Conservation (phyloP, 1,140 invertebrate genomes). For the Nasonia longicornis region DNA sequence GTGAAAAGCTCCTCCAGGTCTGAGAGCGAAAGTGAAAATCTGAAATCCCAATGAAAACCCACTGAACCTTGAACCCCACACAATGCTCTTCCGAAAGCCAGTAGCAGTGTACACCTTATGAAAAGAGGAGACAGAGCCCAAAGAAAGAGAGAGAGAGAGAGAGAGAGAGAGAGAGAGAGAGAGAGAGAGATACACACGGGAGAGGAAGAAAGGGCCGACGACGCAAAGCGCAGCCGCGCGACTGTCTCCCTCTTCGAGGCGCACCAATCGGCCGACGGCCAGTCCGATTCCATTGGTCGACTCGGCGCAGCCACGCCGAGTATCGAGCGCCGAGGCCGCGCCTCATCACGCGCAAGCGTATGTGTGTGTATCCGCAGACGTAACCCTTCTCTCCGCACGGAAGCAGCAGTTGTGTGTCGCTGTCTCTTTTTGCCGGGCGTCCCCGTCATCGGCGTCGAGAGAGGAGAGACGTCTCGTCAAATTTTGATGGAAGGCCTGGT, state of each 20-base stretch:
- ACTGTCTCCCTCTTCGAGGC: conserved; percentile 27
- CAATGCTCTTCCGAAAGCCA: background rate
- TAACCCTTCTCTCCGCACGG: background rate
- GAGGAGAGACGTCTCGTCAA: background rate
- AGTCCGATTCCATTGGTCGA: conserved; percentile 58
- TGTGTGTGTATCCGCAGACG: background rate
- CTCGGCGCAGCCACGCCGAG: conserved; percentile 24
- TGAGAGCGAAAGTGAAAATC: background rate
- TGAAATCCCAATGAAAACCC: background rate
- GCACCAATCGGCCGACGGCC: conserved; percentile 61
- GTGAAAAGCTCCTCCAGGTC: background rate
- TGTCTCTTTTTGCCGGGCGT: conserved; percentile 1
- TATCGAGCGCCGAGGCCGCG: conserved; percentile 68
- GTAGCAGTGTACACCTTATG: background rate
- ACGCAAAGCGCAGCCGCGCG: background rate
- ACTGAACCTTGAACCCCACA: background rate
- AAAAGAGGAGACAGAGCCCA: background rate
- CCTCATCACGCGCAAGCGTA: conserved; percentile 52
- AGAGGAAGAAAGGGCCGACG: background rate
- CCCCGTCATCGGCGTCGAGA: background rate
- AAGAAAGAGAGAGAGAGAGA: background rate
- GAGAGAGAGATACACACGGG: background rate
- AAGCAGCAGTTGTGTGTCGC: background rate
- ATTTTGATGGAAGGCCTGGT: background rate
- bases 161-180: background rate